These are phyloP conservation scores for Latheticus oryzae DNA, from an alignment of 2,888 invertebrate genomes.

Conservation along the genomic window DNA sequence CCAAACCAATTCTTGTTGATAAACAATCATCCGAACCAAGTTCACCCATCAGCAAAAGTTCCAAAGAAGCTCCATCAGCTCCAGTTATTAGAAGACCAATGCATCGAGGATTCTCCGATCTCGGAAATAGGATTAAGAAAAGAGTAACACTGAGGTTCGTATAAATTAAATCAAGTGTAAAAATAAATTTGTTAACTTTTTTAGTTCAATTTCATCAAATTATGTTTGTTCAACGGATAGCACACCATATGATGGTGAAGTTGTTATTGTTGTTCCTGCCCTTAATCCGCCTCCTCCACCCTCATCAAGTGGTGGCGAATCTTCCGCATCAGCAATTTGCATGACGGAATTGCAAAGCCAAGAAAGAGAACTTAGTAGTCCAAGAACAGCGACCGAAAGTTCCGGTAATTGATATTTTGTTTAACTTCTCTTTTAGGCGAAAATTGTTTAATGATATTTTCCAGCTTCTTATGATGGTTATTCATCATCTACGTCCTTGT, in stretches of 20 bases:
- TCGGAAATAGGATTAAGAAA: constrained; percentile 84
- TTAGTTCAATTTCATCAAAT: constrained; percentile 66
- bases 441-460: constrained; percentile 62
- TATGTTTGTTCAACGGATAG: constrained; percentile 54
- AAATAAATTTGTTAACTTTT: too few species aligned
- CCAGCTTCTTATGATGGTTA: constrained; percentile 79
- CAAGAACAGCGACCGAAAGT: constrained; percentile 72
- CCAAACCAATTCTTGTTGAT: constrained; percentile 78
- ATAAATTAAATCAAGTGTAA: constrained; percentile 11
- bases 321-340: constrained; percentile 29
- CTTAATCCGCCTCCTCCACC: constrained; percentile 60
- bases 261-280: constrained; percentile 69
- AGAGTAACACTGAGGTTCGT: constrained; percentile 83
- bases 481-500: constrained; percentile 79
- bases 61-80: constrained; percentile 64
- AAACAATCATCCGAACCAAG: constrained; percentile 84
- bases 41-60: constrained; percentile 76
- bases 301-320: constrained; percentile 24
- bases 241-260: constrained; percentile 65
- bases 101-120: constrained; percentile 80
- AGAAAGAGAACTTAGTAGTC: constrained; percentile 67
- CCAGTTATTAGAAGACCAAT: constrained; percentile 70
- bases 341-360: constrained; percentile 46
- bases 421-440: constrained; percentile 2
- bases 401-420: constrained; percentile 68